Percentiles rank a stretch among this genome's conserved stretches.
phyloP scores from a whole-genome alignment of 2,113 vertebrate genomes.

The Scytalopus superciliaris region DNA sequence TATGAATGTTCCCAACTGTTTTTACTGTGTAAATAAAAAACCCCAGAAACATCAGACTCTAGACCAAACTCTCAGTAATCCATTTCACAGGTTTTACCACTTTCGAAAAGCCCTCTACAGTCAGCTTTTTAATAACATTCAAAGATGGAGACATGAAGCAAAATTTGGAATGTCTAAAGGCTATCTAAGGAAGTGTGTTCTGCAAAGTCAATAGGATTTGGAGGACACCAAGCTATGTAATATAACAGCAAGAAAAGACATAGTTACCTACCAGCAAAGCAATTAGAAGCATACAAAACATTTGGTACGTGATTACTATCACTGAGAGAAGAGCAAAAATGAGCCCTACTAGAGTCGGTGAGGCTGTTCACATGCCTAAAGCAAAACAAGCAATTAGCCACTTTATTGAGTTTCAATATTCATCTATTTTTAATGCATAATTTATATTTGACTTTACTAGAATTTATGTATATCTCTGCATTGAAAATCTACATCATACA shows the following conservation, averaged over 20 bases:
- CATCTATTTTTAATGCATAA: neutral
- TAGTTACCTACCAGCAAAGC: neutral
- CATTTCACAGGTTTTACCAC: neutral
- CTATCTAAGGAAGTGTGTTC: neutral
- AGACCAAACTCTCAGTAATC: neutral
- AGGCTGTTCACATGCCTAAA: neutral
- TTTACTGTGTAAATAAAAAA: neutral
- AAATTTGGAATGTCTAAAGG: neutral
- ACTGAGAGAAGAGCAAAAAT: neutral
- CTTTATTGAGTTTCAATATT: neutral
- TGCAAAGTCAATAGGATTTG: neutral
- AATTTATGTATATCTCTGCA: neutral
- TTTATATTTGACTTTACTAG: neutral
- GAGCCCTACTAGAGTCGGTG: neutral
- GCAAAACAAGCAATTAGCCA: neutral
- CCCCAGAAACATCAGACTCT: neutral
- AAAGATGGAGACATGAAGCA: neutral
- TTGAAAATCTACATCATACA: neutral
- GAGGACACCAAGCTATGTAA: neutral
- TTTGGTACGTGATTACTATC: neutral
- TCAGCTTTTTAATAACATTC: neutral
- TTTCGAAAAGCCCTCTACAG: neutral
- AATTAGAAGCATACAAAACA: neutral
- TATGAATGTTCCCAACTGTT: neutral
- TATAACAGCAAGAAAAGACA: neutral